Percentiles rank a stretch among this genome's conserved stretches.
Conservation (phyloP, 2,113 vertebrate species). For the Polypterus senegalus region DNA sequence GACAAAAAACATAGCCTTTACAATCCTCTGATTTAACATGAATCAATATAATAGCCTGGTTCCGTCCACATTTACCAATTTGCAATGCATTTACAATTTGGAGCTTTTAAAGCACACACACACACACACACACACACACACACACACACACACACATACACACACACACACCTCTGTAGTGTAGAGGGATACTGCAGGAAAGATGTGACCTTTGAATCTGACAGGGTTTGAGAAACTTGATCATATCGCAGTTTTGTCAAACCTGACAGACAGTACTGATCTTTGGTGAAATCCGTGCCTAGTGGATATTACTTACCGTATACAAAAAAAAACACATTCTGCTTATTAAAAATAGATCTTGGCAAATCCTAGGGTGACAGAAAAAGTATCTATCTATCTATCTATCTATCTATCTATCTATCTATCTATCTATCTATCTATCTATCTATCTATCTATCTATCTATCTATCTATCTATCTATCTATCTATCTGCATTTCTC, state of each 20-base stretch:
- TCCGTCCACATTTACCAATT: conserved; percentile 1
- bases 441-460: no score
- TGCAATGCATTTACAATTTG: conserved; percentile 9
- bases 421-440: no score
- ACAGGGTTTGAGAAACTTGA: not conserved
- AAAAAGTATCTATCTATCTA: no score
- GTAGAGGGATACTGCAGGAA: not conserved
- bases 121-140: no score
- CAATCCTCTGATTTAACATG: conserved; percentile 16
- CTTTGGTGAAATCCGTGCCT: not conserved
- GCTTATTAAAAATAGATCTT: not conserved
- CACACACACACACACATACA: no score
- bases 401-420: no score
- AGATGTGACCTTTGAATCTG: not conserved
- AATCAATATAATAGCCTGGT: conserved; percentile 20
- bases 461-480: not conserved
- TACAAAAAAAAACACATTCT: not conserved
- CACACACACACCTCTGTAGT: not conserved
- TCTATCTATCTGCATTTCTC: no score
- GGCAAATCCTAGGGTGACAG: not conserved
- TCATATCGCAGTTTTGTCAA: not conserved
- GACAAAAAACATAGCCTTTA: conserved; percentile 6
- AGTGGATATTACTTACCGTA: not conserved
- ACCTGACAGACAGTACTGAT: not conserved
- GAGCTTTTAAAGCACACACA: not conserved